Percentiles rank a stretch among this genome's conserved stretches.
Conservation (phyloP, 1,140 invertebrate genomes). For the Euschistus heros region DNA sequence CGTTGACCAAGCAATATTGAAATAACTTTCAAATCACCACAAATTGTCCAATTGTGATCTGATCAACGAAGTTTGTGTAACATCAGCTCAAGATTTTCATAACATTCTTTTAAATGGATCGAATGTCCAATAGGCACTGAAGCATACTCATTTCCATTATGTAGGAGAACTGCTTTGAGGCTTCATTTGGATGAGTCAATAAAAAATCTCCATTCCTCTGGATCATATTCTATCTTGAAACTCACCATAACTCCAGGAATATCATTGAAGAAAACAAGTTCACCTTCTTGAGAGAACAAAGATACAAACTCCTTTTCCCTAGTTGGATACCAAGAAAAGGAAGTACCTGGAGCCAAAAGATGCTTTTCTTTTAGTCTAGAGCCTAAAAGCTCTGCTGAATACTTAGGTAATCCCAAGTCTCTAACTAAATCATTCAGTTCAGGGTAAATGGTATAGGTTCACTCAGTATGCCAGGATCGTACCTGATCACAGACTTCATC, state of each 20-base stretch:
- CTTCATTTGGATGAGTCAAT: background rate
- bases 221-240: background rate
- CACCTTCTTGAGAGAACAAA: conserved; percentile 21
- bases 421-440: conserved; percentile 26
- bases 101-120: no score
- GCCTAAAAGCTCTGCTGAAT: conserved; percentile 24
- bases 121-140: background rate
- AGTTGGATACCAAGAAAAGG: conserved; percentile 20
- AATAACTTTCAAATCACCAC: background rate
- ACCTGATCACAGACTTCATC: conserved; percentile 13
- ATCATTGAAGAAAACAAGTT: conserved; percentile 25
- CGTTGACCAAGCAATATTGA: background rate
- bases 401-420: conserved; percentile 24
- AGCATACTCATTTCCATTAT: background rate
- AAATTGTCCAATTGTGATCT: background rate
- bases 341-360: no score
- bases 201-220: background rate
- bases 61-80: background rate
- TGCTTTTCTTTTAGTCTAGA: conserved; percentile 27
- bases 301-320: conserved; percentile 24
- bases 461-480: conserved; percentile 3
- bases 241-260: conserved; percentile 22
- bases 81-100: background rate
- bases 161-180: background rate
- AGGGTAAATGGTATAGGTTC: conserved; percentile 7